A percentile compares a stretch with the other conserved stretches of the same genome.
Evolutionary conservation across 2,888 invertebrate genomes (phyloP).

Genomic region (Cetonia aurata): DNA sequence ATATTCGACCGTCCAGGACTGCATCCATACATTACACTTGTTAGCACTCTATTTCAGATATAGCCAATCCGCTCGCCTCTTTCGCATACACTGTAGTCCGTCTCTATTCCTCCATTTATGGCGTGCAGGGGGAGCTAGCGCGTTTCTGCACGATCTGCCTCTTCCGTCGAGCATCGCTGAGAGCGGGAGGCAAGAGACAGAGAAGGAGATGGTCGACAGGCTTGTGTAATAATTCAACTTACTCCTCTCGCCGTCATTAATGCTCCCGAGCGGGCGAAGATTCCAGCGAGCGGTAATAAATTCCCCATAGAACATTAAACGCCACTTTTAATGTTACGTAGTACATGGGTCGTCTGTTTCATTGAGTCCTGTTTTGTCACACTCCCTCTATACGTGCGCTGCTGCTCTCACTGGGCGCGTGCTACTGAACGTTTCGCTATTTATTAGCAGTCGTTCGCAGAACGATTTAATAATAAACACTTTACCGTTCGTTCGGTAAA

Average conservation of each 20-base stretch:
- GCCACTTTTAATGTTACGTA: constrained; percentile 37
- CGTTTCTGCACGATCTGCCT: constrained; percentile 9
- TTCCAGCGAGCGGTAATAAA: constrained; percentile 34
- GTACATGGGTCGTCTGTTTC: constrained; percentile 13
- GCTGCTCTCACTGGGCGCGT: not conserved
- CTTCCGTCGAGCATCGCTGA: constrained; percentile 5
- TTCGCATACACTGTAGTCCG: not conserved
- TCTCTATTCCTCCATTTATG: constrained; percentile 3
- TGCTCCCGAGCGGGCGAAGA: constrained; percentile 42
- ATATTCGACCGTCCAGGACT: constrained; percentile 41
- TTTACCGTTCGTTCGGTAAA: constrained; percentile 22
- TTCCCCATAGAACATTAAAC: constrained; percentile 39
- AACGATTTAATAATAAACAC: constrained; percentile 24
- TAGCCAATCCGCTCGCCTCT: constrained; percentile 21
- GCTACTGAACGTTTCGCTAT: constrained; percentile 26
- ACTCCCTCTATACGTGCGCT: constrained; percentile 21
- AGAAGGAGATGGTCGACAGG: not conserved
- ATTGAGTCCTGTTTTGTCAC: constrained; percentile 38
- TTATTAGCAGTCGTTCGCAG: constrained; percentile 26
- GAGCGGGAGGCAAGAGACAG: constrained; percentile 11
- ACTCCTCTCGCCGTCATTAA: constrained; percentile 40
- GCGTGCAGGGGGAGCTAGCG: constrained; percentile 2
- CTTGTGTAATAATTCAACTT: constrained; percentile 45
- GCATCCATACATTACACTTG: constrained; percentile 56
- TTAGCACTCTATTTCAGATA: constrained; percentile 56